Percentiles rank a stretch among this genome's conserved stretches.
Evolutionary conservation across 2,888 invertebrate species (phyloP).

Genomic region (Deilephila porcellus): DNA sequence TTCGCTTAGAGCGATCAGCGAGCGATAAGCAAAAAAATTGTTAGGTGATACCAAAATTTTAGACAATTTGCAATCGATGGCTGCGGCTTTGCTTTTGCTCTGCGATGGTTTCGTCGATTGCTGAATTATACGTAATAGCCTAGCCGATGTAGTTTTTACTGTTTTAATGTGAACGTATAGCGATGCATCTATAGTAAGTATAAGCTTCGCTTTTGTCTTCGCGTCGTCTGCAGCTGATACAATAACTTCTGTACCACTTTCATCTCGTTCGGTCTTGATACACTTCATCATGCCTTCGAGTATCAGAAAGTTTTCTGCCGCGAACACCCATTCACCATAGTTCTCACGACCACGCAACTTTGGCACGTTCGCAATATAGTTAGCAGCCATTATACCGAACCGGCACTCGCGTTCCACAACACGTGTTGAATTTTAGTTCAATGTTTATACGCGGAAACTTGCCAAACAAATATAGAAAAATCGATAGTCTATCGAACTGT

Average conservation of each 20-base stretch:
- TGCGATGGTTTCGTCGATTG: too few relatives aligned
- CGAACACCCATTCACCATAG: neutral
- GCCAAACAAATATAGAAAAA: too few relatives aligned
- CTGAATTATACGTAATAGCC: too few relatives aligned
- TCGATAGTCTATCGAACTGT: too few relatives aligned
- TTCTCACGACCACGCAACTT: neutral
- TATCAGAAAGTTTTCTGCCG: neutral
- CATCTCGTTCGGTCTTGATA: neutral
- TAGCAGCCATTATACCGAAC: neutral
- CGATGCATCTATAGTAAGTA: conserved; percentile 37
- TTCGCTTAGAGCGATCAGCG: too few relatives aligned
- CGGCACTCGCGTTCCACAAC: too few relatives aligned
- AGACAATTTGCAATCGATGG: too few relatives aligned
- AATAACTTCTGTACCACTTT: neutral
- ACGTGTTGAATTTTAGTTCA: too few relatives aligned
- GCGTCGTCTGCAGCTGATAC: neutral
- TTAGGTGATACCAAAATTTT: too few relatives aligned
- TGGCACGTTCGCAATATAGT: neutral
- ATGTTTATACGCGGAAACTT: too few relatives aligned
- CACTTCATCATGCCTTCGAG: neutral
- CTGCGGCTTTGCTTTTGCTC: too few relatives aligned
- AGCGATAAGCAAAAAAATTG: too few relatives aligned
- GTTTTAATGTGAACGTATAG: conserved; percentile 34
- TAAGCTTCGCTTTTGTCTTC: conserved; percentile 32
- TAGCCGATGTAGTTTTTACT: conserved; percentile 22